A percentile compares a stretch with the other conserved stretches of the same genome.
Evolutionary conservation across 2,797 vertebrate genomes (phyloP).

Genomic region (Erpetoichthys calabaricus): DNA sequence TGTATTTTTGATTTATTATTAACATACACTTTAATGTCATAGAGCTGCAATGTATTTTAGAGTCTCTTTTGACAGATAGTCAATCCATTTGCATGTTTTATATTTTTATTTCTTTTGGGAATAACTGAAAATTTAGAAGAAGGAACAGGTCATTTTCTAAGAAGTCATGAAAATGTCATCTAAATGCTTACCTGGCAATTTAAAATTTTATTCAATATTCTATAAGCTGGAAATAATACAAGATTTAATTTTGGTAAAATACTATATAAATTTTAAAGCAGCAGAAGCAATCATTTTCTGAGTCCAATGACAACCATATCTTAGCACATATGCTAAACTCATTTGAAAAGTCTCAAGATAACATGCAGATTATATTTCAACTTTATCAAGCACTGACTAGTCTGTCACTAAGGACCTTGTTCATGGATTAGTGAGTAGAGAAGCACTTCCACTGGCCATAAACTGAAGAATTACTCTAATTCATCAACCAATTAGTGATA

Average conservation of each 20-base stretch:
- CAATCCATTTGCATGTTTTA: too few relatives aligned
- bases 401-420: constrained; percentile 46
- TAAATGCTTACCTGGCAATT: constrained; percentile 1
- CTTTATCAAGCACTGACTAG: constrained; percentile 43
- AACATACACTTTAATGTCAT: too few relatives aligned
- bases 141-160: background rate
- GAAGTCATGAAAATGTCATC: background rate
- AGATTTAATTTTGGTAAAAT: constrained; percentile 31
- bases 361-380: constrained; percentile 35
- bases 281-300: background rate
- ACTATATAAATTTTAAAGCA: constrained; percentile 13
- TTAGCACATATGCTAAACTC: constrained; percentile 49
- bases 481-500: constrained; percentile 47
- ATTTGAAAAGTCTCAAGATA: constrained; percentile 44
- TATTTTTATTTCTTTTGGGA: too few relatives aligned
- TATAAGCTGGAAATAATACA: constrained; percentile 14
- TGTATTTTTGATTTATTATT: too few relatives aligned
- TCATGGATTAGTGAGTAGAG: constrained; percentile 35
- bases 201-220: constrained; percentile 21
- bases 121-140: too few relatives aligned
- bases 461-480: constrained; percentile 45
- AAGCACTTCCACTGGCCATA: constrained; percentile 38
- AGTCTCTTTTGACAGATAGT: too few relatives aligned
- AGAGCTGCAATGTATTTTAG: too few relatives aligned
- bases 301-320: background rate